phyloP scores from a whole-genome alignment of 2,113 vertebrate genomes.

The Galbula dea region DNA sequence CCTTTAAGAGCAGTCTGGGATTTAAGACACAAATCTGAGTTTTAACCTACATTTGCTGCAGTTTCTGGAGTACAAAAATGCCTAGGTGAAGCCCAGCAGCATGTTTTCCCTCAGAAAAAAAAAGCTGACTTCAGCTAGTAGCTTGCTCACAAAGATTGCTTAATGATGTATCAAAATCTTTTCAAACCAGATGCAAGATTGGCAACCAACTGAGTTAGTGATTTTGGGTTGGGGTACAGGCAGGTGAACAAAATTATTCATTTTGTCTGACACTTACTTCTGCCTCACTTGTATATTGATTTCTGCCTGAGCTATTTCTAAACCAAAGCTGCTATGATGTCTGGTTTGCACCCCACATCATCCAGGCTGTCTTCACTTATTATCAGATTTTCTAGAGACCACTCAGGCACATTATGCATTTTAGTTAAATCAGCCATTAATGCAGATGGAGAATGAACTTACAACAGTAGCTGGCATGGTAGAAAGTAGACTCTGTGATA shows the following conservation, averaged over 20 bases:
- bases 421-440: conserved; percentile 24
- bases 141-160: neutral
- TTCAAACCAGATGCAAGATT: neutral
- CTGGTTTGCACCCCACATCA: neutral
- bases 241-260: neutral
- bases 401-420: neutral
- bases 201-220: neutral
- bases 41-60: neutral
- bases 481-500: neutral
- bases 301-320: conserved; percentile 4
- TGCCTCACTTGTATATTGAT: neutral
- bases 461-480: neutral
- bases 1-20: neutral
- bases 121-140: neutral
- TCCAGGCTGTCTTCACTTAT: neutral
- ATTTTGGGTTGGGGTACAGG: neutral
- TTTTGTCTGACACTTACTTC: neutral
- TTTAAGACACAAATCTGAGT: neutral
- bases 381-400: conserved; percentile 1
- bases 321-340: neutral
- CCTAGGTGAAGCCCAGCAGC: neutral
- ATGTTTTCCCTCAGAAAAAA: neutral
- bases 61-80: neutral
- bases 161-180: neutral
- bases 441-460: neutral